Evolutionary conservation across 2,888 invertebrate genomes (phyloP).

Genomic region (Carcina quercana): DNA sequence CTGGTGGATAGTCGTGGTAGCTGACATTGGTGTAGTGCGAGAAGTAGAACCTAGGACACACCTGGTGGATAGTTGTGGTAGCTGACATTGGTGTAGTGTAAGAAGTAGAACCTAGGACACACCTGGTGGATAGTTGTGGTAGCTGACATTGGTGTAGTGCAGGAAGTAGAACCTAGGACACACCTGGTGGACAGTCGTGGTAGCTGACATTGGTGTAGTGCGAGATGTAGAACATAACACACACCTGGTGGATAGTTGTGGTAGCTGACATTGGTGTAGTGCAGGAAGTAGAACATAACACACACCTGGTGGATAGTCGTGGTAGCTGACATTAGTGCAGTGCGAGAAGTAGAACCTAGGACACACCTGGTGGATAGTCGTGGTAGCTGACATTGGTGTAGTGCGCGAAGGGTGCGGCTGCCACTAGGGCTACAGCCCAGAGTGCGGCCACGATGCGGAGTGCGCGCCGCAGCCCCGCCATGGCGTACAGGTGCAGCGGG

Average conservation of each 20-base stretch:
- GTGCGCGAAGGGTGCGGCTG: slow-evolving; percentile 85
- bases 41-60: too few relatives aligned
- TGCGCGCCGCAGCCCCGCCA: slow-evolving; percentile 89
- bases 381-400: slow-evolving; percentile 84
- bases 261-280: slow-evolving; percentile 83
- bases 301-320: slow-evolving; percentile 82
- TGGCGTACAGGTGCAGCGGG: slow-evolving; percentile 86
- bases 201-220: slow-evolving; percentile 83
- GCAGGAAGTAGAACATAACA: too few relatives aligned
- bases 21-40: slow-evolving; percentile 83
- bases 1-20: slow-evolving; percentile 83
- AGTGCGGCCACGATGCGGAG: slow-evolving; percentile 83
- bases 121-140: slow-evolving; percentile 83
- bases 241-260: slow-evolving; percentile 82
- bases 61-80: too few relatives aligned
- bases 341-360: slow-evolving; percentile 80
- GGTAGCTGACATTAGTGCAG: slow-evolving; percentile 83
- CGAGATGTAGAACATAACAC: too few relatives aligned
- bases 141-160: slow-evolving; percentile 82
- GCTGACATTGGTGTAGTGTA: too few relatives aligned
- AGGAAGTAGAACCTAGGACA: slow-evolving; percentile 80
- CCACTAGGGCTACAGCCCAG: slow-evolving; percentile 84
- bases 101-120: too few relatives aligned
- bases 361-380: slow-evolving; percentile 79
- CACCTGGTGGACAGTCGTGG: slow-evolving; percentile 81